These are phyloP conservation scores for Fistularia tabacaria DNA, from an alignment of 2,797 vertebrate genomes.

Conservation along the genomic window DNA sequence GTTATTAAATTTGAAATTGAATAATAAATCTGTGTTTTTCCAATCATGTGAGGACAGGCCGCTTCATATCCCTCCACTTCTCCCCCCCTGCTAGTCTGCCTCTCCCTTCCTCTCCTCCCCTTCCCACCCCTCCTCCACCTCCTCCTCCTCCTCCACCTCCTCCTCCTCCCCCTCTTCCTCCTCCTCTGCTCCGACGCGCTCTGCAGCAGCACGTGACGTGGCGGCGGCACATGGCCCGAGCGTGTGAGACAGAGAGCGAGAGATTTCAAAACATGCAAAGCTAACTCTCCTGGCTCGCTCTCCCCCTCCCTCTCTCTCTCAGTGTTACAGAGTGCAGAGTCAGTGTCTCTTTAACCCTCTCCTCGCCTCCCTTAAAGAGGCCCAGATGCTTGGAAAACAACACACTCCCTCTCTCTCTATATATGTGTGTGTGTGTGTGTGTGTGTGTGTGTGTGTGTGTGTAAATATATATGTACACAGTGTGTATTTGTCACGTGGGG, in stretches of 20 bases:
- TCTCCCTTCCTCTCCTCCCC: slow-evolving; percentile 1
- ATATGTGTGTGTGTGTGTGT: too few relatives aligned
- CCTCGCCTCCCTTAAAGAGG: slow-evolving; percentile 33
- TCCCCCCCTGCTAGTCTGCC: not conserved
- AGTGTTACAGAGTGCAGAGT: slow-evolving; percentile 57
- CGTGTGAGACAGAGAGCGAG: slow-evolving; percentile 70
- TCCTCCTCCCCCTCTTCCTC: slow-evolving; percentile 3
- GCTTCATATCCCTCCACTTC: too few relatives aligned
- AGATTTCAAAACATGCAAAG: slow-evolving; percentile 70
- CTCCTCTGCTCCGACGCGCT: slow-evolving; percentile 54
- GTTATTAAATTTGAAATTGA: too few relatives aligned
- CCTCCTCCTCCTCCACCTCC: slow-evolving; percentile 9
- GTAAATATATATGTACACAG: too few relatives aligned
- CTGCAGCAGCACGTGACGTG: slow-evolving; percentile 79
- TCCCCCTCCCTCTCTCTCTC: slow-evolving; percentile 23
- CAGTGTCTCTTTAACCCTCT: slow-evolving; percentile 61
- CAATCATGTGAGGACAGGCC: too few relatives aligned
- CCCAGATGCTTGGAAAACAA: slow-evolving; percentile 13
- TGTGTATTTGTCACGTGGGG: too few relatives aligned
- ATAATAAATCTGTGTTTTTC: too few relatives aligned
- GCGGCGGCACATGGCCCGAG: slow-evolving; percentile 76
- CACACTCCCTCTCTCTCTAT: not conserved
- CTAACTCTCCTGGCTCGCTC: slow-evolving; percentile 32
- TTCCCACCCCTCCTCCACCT: not conserved
- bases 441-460: too few relatives aligned